phyloP scores from a whole-genome alignment of 1,140 invertebrate genomes.

The Bombus haemorrhoidalis region DNA sequence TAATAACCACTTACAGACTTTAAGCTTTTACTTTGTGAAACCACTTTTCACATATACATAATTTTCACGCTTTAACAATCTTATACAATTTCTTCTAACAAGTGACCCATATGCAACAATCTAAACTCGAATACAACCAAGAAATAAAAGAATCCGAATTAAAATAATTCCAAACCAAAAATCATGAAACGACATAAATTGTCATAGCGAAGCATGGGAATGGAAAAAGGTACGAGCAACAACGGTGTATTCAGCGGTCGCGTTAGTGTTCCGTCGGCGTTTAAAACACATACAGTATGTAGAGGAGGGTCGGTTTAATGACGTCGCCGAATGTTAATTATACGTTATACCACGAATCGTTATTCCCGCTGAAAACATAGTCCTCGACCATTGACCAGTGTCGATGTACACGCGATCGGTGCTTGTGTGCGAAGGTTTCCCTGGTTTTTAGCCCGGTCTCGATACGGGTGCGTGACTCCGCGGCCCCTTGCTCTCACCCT shows the following conservation, averaged over 20 bases:
- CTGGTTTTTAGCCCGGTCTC: conserved; percentile 40
- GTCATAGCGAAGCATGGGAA: background rate
- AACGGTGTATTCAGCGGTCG: conserved; percentile 47
- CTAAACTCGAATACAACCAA: no score
- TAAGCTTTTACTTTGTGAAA: no score
- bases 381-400: conserved; percentile 34
- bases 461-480: conserved; percentile 4
- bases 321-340: conserved; percentile 64
- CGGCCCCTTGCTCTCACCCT: background rate
- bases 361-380: conserved; percentile 21
- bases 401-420: conserved; percentile 3
- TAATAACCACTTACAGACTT: no score
- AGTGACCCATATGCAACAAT: no score
- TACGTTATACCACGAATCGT: conserved; percentile 61
- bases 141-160: no score
- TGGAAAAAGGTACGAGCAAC: background rate
- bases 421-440: background rate
- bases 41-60: no score
- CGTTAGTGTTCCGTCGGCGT: conserved; percentile 30
- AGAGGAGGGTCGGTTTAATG: conserved; percentile 48
- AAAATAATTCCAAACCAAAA: background rate
- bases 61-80: no score
- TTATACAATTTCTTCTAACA: no score
- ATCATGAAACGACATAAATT: background rate
- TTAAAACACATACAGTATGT: conserved; percentile 30